Evolutionary conservation across 2,113 vertebrate genomes (phyloP).

Genomic region (Rhombomys opimus): DNA sequence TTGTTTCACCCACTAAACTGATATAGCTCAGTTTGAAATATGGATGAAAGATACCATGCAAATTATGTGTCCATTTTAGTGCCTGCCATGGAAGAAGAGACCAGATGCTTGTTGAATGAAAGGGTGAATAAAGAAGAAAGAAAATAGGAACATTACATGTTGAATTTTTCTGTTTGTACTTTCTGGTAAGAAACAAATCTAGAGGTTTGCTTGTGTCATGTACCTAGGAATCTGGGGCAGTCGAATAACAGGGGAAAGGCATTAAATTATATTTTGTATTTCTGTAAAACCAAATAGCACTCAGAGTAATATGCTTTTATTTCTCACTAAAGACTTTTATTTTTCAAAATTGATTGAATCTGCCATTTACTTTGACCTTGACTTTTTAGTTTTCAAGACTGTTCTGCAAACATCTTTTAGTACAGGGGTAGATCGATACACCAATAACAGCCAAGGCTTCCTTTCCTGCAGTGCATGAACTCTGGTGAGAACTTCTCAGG

Average conservation of each 20-base stretch:
- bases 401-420: background rate
- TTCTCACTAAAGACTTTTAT: conserved; percentile 5
- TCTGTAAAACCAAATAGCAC: background rate
- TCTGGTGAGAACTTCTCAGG: background rate
- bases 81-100: background rate
- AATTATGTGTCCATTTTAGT: background rate
- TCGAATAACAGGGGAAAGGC: background rate
- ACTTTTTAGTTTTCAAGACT: background rate
- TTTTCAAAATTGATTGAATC: conserved; percentile 15
- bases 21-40: background rate
- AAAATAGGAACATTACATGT: background rate
- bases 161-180: background rate
- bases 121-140: background rate
- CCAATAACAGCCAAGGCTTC: background rate
- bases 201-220: background rate
- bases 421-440: background rate
- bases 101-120: background rate
- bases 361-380: background rate
- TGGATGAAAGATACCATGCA: background rate
- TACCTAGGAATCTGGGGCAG: background rate
- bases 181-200: background rate
- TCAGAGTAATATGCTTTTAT: background rate
- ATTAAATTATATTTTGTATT: background rate
- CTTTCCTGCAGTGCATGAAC: background rate
- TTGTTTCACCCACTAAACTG: background rate